Evolutionary conservation across 2,888 invertebrate species (phyloP), one percentile per base, ranked within the genome.

Genomic region (Polyommatus iphigenia): DNA sequence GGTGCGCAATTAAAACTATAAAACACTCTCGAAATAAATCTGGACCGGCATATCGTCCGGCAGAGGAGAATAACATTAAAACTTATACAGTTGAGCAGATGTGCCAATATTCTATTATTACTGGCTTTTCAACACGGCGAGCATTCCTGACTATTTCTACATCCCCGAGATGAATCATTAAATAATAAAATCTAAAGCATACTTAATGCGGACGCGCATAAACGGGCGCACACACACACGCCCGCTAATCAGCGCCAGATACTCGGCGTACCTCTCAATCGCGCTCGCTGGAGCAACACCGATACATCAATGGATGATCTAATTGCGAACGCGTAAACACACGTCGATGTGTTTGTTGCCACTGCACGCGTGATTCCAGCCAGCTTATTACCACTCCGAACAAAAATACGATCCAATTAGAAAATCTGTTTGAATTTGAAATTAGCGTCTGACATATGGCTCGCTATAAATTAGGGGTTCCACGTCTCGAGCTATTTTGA

Each of bases 131-230:
- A 90, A 86, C 90, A 86, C 89, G 86, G 88, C 89, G 87, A 90
- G 88, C 92, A 93, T 92, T 93, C 93, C 92, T 87, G 87, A 92
- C 93, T 93, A 93, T 93, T 94, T 93, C 93, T 90, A 94, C 91
- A 94, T 90, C 91, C 92, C 91, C 90, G 90, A 92, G 92, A 93
- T 94, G 94, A 94, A 91, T 94, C 94, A 94, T 93, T 94, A 93
- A 93, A 93, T 94, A 93, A 94, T 94, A 93, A 94, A 94, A 94
- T 93, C 89, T 85, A 90, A 92, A 92, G 93, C 93, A 89, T 90
- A 93, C 93, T 93, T 93, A 93, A 93, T 93, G 92, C 93, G 87
- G 89, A 87, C 88, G 88, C 89, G 90, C 91, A 90, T 89, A 90
- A 88, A 88, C 85, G 87, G 13, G 88, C 88, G 89, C 90, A 85